These are phyloP conservation scores for Heteronetta atricapilla DNA, from an alignment of 2,113 vertebrate genomes.

Conservation along the genomic window DNA sequence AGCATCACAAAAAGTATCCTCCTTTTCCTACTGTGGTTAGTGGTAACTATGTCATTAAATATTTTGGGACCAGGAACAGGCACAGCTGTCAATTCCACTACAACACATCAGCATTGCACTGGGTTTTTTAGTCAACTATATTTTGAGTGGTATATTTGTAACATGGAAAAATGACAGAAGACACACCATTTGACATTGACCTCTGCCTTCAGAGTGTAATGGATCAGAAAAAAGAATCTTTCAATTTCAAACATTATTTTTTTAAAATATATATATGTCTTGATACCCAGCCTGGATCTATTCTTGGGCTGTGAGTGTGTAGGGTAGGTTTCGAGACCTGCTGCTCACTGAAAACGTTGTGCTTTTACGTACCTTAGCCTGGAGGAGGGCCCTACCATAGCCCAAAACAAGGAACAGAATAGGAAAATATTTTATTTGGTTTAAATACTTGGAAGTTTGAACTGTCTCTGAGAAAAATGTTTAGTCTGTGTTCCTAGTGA, in stretches of 20 bases:
- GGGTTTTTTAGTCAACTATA: not conserved
- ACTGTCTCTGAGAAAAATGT: not conserved
- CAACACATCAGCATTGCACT: not conserved
- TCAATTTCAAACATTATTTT: not conserved
- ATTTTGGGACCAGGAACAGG: not conserved
- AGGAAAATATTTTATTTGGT: not conserved
- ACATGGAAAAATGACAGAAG: not conserved
- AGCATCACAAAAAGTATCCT: not conserved
- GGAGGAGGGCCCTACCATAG: not conserved
- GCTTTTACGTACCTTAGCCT: not conserved
- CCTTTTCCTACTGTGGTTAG: not conserved
- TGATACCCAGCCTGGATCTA: not conserved
- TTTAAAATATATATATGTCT: not conserved
- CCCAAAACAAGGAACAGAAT: not conserved
- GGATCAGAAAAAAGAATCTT: not conserved
- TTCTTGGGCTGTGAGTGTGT: not conserved
- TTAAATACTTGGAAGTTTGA: not conserved
- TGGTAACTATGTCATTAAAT: not conserved
- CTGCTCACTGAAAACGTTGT: not conserved
- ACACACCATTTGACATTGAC: not conserved
- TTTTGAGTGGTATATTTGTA: not conserved
- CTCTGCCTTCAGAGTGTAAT: not conserved
- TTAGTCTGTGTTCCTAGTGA: not conserved
- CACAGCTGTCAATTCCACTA: not conserved
- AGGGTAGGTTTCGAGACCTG: not conserved